Percentiles rank a stretch among this genome's conserved stretches.
These are phyloP conservation scores for Caerostris extrusa DNA, from an alignment of 1,140 invertebrate genomes.

Conservation along the genomic window DNA sequence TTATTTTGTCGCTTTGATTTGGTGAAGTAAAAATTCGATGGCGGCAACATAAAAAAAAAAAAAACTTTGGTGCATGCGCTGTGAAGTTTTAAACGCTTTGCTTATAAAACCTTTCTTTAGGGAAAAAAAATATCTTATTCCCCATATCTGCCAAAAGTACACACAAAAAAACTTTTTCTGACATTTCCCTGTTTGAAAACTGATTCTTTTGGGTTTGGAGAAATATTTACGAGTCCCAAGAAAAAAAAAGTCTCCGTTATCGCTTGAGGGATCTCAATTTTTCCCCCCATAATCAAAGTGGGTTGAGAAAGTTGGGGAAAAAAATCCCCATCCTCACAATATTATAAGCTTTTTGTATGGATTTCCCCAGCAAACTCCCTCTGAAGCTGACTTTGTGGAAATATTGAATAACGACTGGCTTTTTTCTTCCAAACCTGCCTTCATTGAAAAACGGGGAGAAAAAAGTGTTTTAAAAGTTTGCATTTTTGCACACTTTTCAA, in stretches of 20 bases:
- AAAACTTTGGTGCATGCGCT: conserved; percentile 62
- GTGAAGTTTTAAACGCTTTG: background rate
- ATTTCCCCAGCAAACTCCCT: background rate
- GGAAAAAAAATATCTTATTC: background rate
- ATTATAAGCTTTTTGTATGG: conserved; percentile 50
- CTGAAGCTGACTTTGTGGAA: conserved; percentile 31
- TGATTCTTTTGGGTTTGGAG: background rate
- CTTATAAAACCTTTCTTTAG: background rate
- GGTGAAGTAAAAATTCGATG: conserved; percentile 27
- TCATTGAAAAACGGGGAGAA: background rate
- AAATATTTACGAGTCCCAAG: background rate
- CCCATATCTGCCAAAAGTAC: background rate
- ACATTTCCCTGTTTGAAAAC: background rate
- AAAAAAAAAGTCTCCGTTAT: background rate
- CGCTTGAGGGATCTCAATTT: conserved; percentile 30
- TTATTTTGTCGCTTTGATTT: conserved; percentile 69
- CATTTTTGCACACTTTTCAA: background rate
- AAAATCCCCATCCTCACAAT: background rate
- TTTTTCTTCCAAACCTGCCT: background rate
- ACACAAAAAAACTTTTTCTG: background rate
- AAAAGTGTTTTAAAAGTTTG: background rate
- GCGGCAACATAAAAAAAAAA: background rate
- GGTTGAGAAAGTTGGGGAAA: background rate
- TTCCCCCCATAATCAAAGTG: conserved; percentile 21
- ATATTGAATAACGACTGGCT: conserved; percentile 62